Conservation (phyloP, 2,888 invertebrate genomes). For the Alentia gelatinosa region DNA sequence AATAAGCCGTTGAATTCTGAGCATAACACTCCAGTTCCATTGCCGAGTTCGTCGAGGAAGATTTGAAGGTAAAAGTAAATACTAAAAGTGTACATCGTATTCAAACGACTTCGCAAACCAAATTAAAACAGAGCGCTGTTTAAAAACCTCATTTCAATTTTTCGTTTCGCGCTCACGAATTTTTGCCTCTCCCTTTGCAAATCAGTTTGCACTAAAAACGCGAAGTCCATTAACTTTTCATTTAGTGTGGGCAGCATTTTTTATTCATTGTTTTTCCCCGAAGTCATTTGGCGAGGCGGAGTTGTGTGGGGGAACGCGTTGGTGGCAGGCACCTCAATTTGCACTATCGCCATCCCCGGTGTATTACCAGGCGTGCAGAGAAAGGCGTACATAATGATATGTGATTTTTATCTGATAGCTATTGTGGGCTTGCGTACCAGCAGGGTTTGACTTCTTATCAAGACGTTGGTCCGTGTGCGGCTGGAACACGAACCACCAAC, state of each 20-base stretch:
- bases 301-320: not conserved
- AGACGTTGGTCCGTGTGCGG: not conserved
- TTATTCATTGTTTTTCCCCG: not conserved
- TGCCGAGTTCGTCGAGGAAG: too few species aligned
- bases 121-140: not conserved
- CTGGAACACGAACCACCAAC: not conserved
- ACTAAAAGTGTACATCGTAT: not conserved
- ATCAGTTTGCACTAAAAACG: not conserved
- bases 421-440: not conserved
- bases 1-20: too few species aligned
- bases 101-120: not conserved
- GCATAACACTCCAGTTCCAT: too few species aligned
- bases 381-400: constrained; percentile 20
- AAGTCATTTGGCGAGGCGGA: not conserved
- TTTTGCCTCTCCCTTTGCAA: not conserved
- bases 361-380: not conserved
- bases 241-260: constrained; percentile 6
- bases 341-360: not conserved
- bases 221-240: constrained; percentile 29
- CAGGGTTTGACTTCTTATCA: constrained; percentile 19
- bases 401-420: constrained; percentile 10
- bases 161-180: not conserved
- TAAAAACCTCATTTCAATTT: not conserved
- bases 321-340: not conserved
- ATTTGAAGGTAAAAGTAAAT: too few species aligned